A percentile compares a stretch with the other conserved stretches of the same genome.
Conservation (phyloP, 2,113 vertebrate genomes). For the Tretioscincus oriximinensis region DNA sequence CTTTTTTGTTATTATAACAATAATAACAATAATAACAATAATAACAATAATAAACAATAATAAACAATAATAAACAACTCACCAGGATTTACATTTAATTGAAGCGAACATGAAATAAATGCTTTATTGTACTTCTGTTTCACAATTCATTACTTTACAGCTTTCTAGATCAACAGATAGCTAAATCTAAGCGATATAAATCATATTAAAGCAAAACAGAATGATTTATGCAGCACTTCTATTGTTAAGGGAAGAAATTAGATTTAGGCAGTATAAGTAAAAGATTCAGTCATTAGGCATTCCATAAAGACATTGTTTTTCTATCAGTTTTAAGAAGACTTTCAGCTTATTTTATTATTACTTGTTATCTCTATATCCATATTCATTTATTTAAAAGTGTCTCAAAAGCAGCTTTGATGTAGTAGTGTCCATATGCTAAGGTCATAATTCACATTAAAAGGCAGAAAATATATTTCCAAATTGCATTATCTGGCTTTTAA, state of each 20-base stretch:
- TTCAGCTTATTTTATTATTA: not conserved
- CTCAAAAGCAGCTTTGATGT: no score
- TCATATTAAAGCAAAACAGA: not conserved
- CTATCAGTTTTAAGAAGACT: not conserved
- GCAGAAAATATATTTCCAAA: no score
- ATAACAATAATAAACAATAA: no score
- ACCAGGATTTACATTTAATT: not conserved
- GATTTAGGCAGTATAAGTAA: not conserved
- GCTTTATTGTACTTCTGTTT: not conserved
- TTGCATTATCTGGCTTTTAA: no score
- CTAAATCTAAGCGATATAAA: conserved; percentile 1
- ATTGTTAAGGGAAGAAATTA: not conserved
- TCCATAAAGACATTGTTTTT: not conserved
- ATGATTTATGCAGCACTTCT: conserved; percentile 9
- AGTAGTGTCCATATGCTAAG: no score
- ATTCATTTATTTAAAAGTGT: no score
- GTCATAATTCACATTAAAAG: no score
- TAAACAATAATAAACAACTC: no score
- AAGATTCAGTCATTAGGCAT: not conserved
- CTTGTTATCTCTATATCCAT: no score
- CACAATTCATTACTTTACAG: not conserved
- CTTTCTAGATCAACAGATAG: not conserved
- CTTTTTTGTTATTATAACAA: no score
- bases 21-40: no score
- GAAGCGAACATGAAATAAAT: not conserved